Conservation (phyloP, 2,113 vertebrate species). For the Callipepla californica region DNA sequence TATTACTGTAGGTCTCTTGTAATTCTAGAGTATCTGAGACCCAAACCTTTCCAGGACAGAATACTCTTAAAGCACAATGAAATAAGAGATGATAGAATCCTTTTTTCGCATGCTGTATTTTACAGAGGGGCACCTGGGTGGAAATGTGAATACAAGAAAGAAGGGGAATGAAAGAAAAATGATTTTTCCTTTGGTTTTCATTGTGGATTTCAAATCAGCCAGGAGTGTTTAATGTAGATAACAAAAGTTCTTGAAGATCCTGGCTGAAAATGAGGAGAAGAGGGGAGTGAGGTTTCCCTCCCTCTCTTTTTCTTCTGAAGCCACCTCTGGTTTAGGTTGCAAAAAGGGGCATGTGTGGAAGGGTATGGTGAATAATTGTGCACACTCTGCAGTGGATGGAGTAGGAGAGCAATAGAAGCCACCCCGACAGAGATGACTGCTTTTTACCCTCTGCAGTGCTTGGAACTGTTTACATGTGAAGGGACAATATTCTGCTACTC, state of each 20-base stretch:
- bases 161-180: not conserved
- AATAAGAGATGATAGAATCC: not conserved
- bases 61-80: not conserved
- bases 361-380: not conserved
- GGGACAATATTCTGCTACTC: not conserved
- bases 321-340: not conserved
- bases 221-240: not conserved
- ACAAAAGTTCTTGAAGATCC: not conserved
- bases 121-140: not conserved
- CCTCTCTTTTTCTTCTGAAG: not conserved
- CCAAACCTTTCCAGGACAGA: fast-evolving
- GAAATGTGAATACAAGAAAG: not conserved
- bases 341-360: not conserved
- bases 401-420: not conserved
- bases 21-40: not conserved
- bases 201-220: not conserved
- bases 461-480: not conserved
- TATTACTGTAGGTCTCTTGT: not conserved
- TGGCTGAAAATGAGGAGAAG: not conserved
- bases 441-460: not conserved
- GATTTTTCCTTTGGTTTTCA: not conserved
- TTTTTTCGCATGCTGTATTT: not conserved
- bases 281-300: not conserved
- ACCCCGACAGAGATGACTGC: not conserved
- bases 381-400: not conserved